Evolutionary conservation across 64 coral and sea anemone genomes (phyloP).

Genomic region (Acropora yongei): DNA sequence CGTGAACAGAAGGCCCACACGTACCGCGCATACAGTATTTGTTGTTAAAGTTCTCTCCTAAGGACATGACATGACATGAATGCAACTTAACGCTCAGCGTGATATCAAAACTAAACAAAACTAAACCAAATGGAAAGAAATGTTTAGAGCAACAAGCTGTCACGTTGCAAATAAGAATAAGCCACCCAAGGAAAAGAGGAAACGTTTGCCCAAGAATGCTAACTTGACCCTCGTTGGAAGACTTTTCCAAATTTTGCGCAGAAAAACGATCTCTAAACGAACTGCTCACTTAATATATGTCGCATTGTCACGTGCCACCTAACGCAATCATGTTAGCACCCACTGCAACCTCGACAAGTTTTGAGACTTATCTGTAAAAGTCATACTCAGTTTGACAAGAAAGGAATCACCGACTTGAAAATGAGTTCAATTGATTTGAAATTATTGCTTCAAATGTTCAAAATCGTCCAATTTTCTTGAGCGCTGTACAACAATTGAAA

Average conservation of each 20-base stretch:
- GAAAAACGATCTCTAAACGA: not conserved
- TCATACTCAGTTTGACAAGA: no score
- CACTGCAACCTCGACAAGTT: no score
- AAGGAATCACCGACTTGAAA: no score
- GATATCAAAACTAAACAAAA: conserved; percentile 4
- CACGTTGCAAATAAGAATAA: conserved; percentile 6
- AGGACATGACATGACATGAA: not conserved
- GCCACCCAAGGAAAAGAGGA: not conserved
- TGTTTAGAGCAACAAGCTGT: not conserved
- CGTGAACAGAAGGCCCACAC: not conserved
- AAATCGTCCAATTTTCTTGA: no score
- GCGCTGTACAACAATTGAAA: no score
- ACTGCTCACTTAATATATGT: not conserved
- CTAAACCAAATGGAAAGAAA: not conserved
- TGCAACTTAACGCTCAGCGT: not conserved
- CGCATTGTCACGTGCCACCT: not conserved
- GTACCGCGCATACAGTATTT: not conserved
- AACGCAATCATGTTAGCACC: no score
- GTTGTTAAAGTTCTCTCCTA: not conserved
- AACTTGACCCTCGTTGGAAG: not conserved
- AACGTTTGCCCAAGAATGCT: no score
- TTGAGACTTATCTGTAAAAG: no score
- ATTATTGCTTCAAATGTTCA: no score
- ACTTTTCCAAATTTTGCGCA: not conserved
- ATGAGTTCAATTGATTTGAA: no score